These are phyloP conservation scores for Paragorgia papillata DNA, from an alignment of 92 coral and sea anemone species.

Conservation along the genomic window DNA sequence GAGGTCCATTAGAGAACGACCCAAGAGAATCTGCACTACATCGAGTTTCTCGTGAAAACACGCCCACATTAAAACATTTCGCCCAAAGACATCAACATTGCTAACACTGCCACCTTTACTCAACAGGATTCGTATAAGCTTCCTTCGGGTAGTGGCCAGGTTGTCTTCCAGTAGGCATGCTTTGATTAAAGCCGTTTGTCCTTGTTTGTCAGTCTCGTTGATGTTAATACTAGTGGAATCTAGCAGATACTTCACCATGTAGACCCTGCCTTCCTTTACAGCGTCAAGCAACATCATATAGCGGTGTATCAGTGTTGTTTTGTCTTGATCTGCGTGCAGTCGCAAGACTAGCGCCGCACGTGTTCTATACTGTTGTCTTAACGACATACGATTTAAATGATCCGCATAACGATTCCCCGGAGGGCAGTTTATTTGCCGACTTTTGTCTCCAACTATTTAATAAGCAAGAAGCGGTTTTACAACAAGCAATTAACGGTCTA, in stretches of 20 bases:
- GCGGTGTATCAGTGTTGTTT: not conserved
- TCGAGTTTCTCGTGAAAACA: constrained; percentile 68
- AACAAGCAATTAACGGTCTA: not conserved
- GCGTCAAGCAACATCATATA: constrained; percentile 77
- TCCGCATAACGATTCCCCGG: not conserved
- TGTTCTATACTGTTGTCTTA: not conserved
- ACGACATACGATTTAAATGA: not conserved
- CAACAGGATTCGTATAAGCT: constrained; percentile 72
- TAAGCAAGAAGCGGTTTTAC: not conserved
- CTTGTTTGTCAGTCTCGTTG: constrained; percentile 79
- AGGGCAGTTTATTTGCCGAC: not conserved
- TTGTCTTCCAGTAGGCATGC: constrained; percentile 83
- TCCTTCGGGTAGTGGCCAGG: constrained; percentile 79
- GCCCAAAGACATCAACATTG: constrained; percentile 68
- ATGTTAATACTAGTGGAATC: constrained; percentile 72
- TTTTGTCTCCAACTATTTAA: not conserved
- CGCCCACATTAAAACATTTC: constrained; percentile 84
- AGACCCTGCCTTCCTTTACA: constrained; percentile 76
- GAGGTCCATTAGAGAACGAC: constrained; percentile 70
- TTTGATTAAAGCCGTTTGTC: constrained; percentile 87
- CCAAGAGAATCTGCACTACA: constrained; percentile 68
- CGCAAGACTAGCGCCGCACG: too few relatives aligned
- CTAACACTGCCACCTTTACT: constrained; percentile 80
- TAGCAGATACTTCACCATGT: constrained; percentile 87
- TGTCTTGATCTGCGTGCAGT: too few relatives aligned